Evolutionary conservation across 2,797 vertebrate species (phyloP).

Genomic region (Thamnophis elegans): DNA sequence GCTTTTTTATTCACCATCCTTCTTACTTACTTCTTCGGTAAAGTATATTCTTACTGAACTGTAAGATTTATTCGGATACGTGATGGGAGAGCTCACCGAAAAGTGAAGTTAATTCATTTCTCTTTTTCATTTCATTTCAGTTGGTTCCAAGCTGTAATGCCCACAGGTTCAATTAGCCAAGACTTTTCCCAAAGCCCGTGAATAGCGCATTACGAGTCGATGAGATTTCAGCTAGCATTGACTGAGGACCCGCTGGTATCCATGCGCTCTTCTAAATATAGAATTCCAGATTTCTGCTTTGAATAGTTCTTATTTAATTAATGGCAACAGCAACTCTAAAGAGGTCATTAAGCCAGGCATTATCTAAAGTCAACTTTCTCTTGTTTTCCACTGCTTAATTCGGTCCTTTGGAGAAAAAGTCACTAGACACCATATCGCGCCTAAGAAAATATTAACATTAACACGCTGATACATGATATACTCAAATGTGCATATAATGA

Average conservation of each 20-base stretch:
- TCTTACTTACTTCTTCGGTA: neutral
- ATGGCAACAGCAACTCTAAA: neutral
- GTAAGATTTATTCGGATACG: neutral
- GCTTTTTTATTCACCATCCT: neutral
- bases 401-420: neutral
- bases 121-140: neutral
- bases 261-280: neutral
- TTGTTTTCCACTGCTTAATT: conserved; percentile 17
- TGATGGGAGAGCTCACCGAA: neutral
- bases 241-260: neutral
- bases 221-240: neutral
- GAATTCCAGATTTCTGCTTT: neutral
- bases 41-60: neutral
- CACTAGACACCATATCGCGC: neutral
- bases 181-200: neutral
- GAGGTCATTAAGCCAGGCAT: neutral
- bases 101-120: neutral
- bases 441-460: conserved; percentile 20
- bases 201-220: too few species aligned
- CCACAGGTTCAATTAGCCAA: neutral
- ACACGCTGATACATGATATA: neutral
- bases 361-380: conserved; percentile 1
- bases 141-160: neutral
- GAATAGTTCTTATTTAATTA: neutral
- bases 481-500: conserved; percentile 33